Percentiles rank a stretch among this genome's conserved stretches.
These are phyloP conservation scores for Morpho helenor DNA, from an alignment of 2,888 invertebrate genomes.

Conservation along the genomic window DNA sequence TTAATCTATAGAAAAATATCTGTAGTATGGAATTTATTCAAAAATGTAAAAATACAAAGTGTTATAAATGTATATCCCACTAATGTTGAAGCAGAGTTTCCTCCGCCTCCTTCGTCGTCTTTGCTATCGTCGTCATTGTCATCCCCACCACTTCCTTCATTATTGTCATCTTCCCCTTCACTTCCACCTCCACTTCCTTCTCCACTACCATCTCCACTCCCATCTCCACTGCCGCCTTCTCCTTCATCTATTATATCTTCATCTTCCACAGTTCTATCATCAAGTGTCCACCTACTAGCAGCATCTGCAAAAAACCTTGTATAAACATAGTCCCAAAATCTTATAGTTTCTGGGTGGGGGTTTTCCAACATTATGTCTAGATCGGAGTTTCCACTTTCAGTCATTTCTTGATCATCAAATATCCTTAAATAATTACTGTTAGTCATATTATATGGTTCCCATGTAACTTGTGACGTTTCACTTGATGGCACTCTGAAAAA, in stretches of 20 bases:
- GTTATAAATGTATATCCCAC: constrained; percentile 55
- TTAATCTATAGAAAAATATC: constrained; percentile 44
- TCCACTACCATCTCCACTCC: constrained; percentile 25
- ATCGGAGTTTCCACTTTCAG: constrained; percentile 25
- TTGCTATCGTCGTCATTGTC: constrained; percentile 26
- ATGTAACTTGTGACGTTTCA: constrained; percentile 40
- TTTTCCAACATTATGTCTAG: constrained; percentile 42
- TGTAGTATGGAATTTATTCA: constrained; percentile 45
- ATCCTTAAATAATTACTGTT: constrained; percentile 42
- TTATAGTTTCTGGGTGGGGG: constrained; percentile 43
- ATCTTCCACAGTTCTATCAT: constrained; percentile 37
- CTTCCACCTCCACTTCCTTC: constrained; percentile 22
- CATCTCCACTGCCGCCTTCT: constrained; percentile 22
- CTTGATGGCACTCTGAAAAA: constrained; percentile 53
- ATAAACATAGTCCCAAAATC: constrained; percentile 60
- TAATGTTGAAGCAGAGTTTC: constrained; percentile 49
- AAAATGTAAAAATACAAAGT: constrained; percentile 42
- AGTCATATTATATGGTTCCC: constrained; percentile 46
- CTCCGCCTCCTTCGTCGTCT: constrained; percentile 20
- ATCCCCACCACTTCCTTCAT: constrained; percentile 7
- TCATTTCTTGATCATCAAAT: constrained; percentile 41
- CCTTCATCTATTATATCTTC: constrained; percentile 14
- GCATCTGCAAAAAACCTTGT: constrained; percentile 53
- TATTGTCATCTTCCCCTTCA: constrained; percentile 16
- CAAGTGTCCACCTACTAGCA: constrained; percentile 44